These are phyloP conservation scores for Drosophila mimica DNA, from an alignment of 2,888 invertebrate species.

Conservation along the genomic window DNA sequence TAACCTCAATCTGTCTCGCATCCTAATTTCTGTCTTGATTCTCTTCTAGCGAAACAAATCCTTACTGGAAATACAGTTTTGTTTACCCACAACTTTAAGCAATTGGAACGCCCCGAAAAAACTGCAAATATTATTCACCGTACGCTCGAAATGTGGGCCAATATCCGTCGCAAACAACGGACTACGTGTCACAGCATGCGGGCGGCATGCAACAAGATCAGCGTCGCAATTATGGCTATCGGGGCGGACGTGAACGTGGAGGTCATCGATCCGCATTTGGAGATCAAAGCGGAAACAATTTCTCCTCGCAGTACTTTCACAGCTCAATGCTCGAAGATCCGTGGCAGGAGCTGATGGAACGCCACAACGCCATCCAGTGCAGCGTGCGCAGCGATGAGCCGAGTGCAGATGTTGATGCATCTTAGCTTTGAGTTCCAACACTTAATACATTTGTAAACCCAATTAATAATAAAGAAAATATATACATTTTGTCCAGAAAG, in stretches of 20 bases:
- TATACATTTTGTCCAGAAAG: too few relatives aligned
- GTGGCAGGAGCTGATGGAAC: constrained; percentile 80
- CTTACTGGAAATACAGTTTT: constrained; percentile 12
- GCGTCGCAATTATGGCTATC: constrained; percentile 41
- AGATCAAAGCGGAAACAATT: constrained; percentile 16
- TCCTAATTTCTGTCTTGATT: too few relatives aligned
- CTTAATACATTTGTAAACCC: constrained; percentile 45
- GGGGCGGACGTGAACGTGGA: constrained; percentile 39
- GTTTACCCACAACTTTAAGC: constrained; percentile 43
- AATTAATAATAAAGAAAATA: constrained; percentile 23
- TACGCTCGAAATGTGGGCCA: constrained; percentile 64
- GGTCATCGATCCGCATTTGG: constrained; percentile 24
- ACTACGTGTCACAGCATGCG: constrained; percentile 76
- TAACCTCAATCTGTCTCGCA: too few relatives aligned
- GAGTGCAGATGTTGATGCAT: constrained; percentile 4
- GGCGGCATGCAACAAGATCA: constrained; percentile 58
- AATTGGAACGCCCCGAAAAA: constrained; percentile 77
- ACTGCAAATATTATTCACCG: constrained; percentile 66
- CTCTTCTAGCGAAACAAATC: too few relatives aligned
- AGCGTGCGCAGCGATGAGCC: constrained; percentile 43
- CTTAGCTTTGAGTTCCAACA: constrained; percentile 34
- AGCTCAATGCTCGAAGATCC: constrained; percentile 84
- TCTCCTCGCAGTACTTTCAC: constrained; percentile 72
- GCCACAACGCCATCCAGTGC: constrained; percentile 74
- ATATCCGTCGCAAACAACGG: constrained; percentile 82